Conservation (phyloP, 2,888 invertebrate species). For the Acleris emargana region DNA sequence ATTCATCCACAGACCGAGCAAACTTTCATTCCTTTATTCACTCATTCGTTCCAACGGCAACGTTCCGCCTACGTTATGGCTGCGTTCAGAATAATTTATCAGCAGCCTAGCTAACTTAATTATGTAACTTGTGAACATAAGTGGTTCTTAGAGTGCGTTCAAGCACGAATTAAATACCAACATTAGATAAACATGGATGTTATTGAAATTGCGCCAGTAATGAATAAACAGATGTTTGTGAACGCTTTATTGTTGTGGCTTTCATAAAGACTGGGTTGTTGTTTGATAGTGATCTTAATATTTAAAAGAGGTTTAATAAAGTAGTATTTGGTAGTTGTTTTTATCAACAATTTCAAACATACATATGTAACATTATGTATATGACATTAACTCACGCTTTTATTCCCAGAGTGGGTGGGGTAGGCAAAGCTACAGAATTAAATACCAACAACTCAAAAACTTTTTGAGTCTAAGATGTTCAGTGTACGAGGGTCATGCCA, state of each 20-base stretch:
- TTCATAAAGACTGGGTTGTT: too few species aligned
- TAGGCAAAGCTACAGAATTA: too few species aligned
- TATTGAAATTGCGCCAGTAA: conserved; percentile 14
- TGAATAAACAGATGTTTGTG: conserved; percentile 4
- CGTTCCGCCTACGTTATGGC: conserved; percentile 40
- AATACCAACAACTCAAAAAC: too few species aligned
- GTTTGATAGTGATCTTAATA: too few species aligned
- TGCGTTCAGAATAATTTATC: conserved; percentile 54
- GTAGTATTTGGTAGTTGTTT: too few species aligned
- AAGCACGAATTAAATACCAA: conserved; percentile 34
- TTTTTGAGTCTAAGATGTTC: too few species aligned
- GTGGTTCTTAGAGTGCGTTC: conserved; percentile 55
- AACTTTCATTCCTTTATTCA: neutral
- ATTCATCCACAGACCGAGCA: neutral
- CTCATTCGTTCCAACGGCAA: conserved; percentile 1
- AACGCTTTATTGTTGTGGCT: neutral
- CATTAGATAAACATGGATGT: conserved; percentile 9
- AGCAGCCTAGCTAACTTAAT: conserved; percentile 56
- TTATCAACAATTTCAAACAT: too few species aligned
- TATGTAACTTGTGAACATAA: conserved; percentile 52
- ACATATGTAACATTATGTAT: too few species aligned
- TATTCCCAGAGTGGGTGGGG: too few species aligned
- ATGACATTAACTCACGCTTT: too few species aligned
- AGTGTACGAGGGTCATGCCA: too few species aligned
- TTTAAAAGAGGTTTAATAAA: too few species aligned